Conservation (phyloP, 2,888 invertebrate species). For the Ectemnius continuus region DNA sequence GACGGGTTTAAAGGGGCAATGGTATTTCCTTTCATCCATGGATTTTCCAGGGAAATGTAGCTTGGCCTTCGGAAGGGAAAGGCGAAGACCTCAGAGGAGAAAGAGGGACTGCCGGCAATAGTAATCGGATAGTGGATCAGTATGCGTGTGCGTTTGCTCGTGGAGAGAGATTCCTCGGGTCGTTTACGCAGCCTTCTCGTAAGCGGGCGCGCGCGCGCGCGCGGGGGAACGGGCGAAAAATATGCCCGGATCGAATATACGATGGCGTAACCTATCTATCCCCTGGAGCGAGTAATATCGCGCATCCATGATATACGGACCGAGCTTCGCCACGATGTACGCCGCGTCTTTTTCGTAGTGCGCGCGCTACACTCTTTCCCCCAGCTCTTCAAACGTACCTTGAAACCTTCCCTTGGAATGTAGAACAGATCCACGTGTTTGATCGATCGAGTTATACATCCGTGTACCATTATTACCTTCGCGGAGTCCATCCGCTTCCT, state of each 20-base stretch:
- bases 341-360: constrained; percentile 23
- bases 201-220: constrained; percentile 16
- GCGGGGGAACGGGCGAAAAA: constrained; percentile 52
- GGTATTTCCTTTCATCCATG: too few species aligned
- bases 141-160: constrained; percentile 16
- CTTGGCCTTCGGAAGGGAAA: too few species aligned
- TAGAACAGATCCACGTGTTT: too few species aligned
- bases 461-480: too few species aligned
- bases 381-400: too few species aligned
- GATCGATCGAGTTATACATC: too few species aligned
- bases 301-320: constrained; percentile 48
- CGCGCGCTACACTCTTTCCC: neutral
- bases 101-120: constrained; percentile 17
- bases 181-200: constrained; percentile 45
- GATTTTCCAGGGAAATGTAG: too few species aligned
- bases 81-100: neutral
- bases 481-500: too few species aligned
- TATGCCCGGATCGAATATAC: constrained; percentile 64
- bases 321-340: constrained; percentile 22
- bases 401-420: too few species aligned
- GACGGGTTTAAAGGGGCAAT: too few species aligned
- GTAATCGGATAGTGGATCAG: constrained; percentile 34
- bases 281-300: constrained; percentile 67
- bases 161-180: constrained; percentile 49
- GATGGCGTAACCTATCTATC: constrained; percentile 69